Evolutionary conservation across 2,113 vertebrate genomes (phyloP).

Genomic region (Indicator maculatus): DNA sequence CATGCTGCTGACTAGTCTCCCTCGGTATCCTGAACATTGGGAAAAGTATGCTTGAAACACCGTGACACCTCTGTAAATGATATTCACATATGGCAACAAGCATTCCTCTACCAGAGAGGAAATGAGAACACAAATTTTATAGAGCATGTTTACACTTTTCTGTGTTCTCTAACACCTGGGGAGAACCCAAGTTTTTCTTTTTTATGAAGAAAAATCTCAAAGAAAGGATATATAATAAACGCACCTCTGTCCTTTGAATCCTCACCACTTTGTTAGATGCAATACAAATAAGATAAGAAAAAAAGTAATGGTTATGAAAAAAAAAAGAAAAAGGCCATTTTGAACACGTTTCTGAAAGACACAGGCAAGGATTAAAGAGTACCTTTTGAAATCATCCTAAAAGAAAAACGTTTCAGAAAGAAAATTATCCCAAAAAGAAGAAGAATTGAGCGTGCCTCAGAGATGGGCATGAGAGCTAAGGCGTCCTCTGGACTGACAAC

Average conservation of each 20-base stretch:
- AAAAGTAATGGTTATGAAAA: neutral
- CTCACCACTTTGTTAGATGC: neutral
- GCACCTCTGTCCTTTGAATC: neutral
- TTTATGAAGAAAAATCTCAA: neutral
- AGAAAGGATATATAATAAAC: neutral
- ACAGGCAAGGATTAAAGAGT: neutral
- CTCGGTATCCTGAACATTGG: neutral
- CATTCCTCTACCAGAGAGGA: constrained; percentile 35
- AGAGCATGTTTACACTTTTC: constrained; percentile 37
- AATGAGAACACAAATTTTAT: constrained; percentile 54
- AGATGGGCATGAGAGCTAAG: neutral
- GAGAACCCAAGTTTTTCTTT: neutral
- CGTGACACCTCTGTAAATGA: constrained; percentile 24
- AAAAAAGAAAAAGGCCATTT: neutral
- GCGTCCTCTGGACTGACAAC: neutral
- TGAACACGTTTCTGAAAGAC: neutral
- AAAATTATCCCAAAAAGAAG: constrained; percentile 11
- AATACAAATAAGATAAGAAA: constrained; percentile 1
- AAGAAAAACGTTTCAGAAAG: neutral
- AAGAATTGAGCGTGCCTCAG: neutral
- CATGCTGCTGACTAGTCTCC: neutral
- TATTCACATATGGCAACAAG: constrained; percentile 52
- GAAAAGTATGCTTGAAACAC: constrained; percentile 3
- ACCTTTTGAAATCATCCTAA: neutral
- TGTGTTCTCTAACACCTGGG: neutral